A percentile compares a stretch with the other conserved stretches of the same genome.
These are phyloP conservation scores for Heliconius charithonia DNA, from an alignment of 2,888 invertebrate genomes.

Conservation along the genomic window DNA sequence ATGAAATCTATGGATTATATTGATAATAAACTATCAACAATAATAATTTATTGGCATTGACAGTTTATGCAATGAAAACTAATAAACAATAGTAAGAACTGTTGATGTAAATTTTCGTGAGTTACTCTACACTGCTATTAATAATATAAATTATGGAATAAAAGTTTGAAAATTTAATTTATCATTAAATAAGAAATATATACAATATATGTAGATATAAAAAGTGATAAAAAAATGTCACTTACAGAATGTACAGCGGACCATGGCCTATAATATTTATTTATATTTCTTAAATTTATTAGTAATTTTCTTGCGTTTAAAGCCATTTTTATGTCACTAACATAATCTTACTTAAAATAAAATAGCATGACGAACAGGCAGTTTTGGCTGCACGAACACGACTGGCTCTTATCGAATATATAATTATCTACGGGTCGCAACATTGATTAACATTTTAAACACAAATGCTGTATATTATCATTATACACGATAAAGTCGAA, in stretches of 20 bases:
- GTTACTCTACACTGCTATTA: too few relatives aligned
- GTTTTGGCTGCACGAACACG: conserved; percentile 38
- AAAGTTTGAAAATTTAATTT: background rate
- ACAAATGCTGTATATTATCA: conserved; percentile 46
- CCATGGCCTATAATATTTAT: conserved; percentile 60
- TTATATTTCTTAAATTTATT: conserved; percentile 63
- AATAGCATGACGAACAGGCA: conserved; percentile 48
- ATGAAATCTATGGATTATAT: background rate
- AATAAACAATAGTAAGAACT: background rate
- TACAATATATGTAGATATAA: background rate
- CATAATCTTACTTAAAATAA: conserved; percentile 30
- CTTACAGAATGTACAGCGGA: conserved; percentile 65
- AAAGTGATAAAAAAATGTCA: conserved; percentile 44
- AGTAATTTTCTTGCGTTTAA: conserved; percentile 67
- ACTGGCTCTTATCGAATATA: conserved; percentile 69
- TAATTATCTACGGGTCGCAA: conserved; percentile 62
- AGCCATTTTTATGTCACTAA: conserved; percentile 59
- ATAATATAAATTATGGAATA: background rate
- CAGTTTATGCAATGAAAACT: too few relatives aligned
- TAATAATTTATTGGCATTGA: background rate
- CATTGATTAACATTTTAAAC: conserved; percentile 70
- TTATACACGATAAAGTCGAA: conserved; percentile 57
- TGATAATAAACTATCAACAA: background rate
- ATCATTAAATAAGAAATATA: background rate
- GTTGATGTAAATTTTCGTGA: too few relatives aligned